Conservation (phyloP, 2,888 invertebrate species). For the Steinernema hermaphroditum region DNA sequence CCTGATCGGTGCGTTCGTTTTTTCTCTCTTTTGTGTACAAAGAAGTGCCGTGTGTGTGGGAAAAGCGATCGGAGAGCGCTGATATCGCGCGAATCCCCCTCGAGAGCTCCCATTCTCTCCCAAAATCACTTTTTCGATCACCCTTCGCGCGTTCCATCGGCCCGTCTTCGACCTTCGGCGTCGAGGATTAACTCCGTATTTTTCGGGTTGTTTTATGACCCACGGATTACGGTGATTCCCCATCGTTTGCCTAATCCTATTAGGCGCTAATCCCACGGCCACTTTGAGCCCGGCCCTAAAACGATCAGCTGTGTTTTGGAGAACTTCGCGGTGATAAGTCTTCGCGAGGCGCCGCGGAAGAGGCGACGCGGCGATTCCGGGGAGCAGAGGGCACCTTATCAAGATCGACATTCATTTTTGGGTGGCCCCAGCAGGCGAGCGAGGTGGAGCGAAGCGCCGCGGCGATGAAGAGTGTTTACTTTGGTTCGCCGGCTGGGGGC, state of each 20-base stretch:
- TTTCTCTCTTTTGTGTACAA: conserved; percentile 9
- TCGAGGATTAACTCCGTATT: neutral
- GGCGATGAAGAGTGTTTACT: conserved; percentile 15
- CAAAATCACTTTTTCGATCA: neutral
- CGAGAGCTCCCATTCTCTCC: neutral
- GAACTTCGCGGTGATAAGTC: conserved; percentile 18
- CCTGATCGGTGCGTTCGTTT: conserved; percentile 17
- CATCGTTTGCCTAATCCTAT: conserved; percentile 4
- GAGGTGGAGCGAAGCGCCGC: neutral
- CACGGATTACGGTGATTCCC: neutral
- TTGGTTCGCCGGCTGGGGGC: conserved; percentile 27
- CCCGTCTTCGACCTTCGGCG: neutral
- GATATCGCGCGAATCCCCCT: conserved; percentile 5
- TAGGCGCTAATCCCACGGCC: conserved; percentile 12
- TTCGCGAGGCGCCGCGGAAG: neutral
- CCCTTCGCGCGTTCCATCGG: neutral
- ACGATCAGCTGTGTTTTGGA: conserved; percentile 1
- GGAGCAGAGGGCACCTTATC: conserved; percentile 22
- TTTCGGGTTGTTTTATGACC: neutral
- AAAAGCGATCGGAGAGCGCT: conserved; percentile 3
- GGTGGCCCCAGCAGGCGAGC: conserved; percentile 19
- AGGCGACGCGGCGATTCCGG: neutral
- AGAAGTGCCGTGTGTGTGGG: neutral
- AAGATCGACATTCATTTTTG: conserved; percentile 25
- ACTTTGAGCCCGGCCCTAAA: too few relatives aligned